These are phyloP conservation scores for Phalacrocorax aristotelis DNA, from an alignment of 2,113 vertebrate genomes.

Conservation along the genomic window DNA sequence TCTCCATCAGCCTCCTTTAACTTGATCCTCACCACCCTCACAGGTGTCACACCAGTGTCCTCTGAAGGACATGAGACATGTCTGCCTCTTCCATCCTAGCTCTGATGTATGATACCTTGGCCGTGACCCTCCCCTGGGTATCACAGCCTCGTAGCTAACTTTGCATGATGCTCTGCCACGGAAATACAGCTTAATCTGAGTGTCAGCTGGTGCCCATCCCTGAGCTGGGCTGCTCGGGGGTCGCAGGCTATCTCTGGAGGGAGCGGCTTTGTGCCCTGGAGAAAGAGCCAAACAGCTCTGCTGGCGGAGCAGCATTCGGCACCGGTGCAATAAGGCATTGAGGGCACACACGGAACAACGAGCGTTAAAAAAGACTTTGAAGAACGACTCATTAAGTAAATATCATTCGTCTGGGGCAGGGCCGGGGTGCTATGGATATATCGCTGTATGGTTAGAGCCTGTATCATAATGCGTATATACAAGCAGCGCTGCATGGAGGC, in stretches of 20 bases:
- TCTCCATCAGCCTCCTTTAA: background rate
- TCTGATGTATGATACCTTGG: fast-evolving
- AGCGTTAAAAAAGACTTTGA: background rate
- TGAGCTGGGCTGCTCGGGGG: no score
- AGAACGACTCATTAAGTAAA: background rate
- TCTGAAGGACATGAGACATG: background rate
- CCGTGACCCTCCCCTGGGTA: background rate
- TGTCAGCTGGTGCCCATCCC: background rate
- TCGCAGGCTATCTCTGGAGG: fast-evolving
- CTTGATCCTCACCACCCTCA: background rate
- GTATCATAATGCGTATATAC: fast-evolving
- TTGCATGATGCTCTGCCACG: background rate
- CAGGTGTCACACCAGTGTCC: background rate
- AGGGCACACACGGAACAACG: background rate
- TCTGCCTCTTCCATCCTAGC: background rate
- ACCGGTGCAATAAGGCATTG: no score
- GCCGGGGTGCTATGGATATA: background rate
- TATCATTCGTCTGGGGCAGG: background rate
- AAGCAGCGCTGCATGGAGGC: background rate
- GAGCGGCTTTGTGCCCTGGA: background rate
- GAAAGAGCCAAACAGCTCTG: background rate
- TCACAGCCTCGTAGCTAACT: background rate
- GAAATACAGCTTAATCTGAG: background rate
- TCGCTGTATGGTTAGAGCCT: background rate
- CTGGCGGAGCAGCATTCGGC: background rate